Evolutionary conservation across 2,797 vertebrate genomes (phyloP), one percentile per base, ranked within the genome.

Genomic region (Macrochelys suwanniensis): DNA sequence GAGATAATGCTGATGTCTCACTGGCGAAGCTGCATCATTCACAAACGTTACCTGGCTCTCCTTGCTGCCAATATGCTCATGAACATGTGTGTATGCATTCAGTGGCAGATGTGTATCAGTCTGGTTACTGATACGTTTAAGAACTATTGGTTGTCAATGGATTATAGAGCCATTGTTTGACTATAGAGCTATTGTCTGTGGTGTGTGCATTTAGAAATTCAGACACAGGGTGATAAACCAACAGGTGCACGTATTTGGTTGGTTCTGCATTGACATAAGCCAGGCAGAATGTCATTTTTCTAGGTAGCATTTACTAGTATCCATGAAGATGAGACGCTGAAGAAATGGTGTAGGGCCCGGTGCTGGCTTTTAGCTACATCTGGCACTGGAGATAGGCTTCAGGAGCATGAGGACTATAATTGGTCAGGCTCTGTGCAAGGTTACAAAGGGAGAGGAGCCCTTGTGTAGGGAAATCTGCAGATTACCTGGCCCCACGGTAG

Each of bases 91-190:
- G 89, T 94, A 65, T 82, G 49, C 51, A 65, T 61, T 80, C 88
- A 90, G 25, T 80, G 92, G 95, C 94, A 95, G 45, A 0, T 87
- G 90, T 82, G 80, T 84, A 74, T 95, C 1, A 0, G 89, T 95
- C 84, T 80, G 80, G 71, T 84, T 96, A 89, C 80, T 96, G 94
- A 87, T 97, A 90, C 87, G 59, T 84, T 84, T 5, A 1, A 93
- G 89, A 93, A 96, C 96, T 92, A 91, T 89, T 92, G 96, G 80
- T 88, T 97, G 95, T 68, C 92, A 77, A 89, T 57, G 87, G 51
- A 68, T 95, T 90, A 76, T 21, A 93, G 92, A 84, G 85, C 94
- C 92, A 84, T 54, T 49, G 31, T 88, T 65, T 87, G 92, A 53
- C 51, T 12, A 37, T 68, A n/a, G 17, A 71, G 7, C 78, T 94